phyloP scores from a whole-genome alignment of 2,113 vertebrate species.

The Origma solitaria region DNA sequence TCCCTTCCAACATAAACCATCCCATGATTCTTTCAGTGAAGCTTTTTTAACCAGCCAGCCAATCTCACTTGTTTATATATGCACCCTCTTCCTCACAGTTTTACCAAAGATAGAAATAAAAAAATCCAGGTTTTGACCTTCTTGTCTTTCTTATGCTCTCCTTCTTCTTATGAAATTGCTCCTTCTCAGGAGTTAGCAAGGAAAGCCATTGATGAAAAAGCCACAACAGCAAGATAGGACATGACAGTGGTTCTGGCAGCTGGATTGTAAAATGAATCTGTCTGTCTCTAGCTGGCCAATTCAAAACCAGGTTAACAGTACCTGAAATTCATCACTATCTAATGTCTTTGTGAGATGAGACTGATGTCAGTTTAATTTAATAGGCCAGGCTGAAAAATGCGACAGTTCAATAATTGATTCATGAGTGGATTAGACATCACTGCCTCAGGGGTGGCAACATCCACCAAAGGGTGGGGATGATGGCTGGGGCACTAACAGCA shows the following conservation, averaged over 20 bases:
- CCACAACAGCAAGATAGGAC: background rate
- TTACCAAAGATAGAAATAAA: background rate
- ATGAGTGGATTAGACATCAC: constrained; percentile 45
- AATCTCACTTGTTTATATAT: background rate
- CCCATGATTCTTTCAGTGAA: background rate
- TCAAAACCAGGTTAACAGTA: constrained; percentile 62
- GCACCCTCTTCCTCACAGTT: background rate
- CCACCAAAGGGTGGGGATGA: background rate
- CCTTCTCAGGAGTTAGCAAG: background rate
- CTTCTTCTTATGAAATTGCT: background rate
- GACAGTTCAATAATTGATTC: constrained; percentile 64
- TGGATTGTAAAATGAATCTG: constrained; percentile 46
- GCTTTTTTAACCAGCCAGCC: background rate
- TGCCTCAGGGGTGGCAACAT: constrained; percentile 40
- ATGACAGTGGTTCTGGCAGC: background rate
- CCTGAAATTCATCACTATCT: constrained; percentile 63
- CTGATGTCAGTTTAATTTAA: constrained; percentile 66
- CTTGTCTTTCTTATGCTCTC: background rate
- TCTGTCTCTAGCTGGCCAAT: constrained; percentile 39
- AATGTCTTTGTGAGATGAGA: constrained; percentile 63
- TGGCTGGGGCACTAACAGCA: background rate
- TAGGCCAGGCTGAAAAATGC: constrained; percentile 56
- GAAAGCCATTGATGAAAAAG: constrained; percentile 8
- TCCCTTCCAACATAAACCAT: background rate
- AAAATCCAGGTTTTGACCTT: background rate